Percentiles rank a stretch among this genome's conserved stretches.
These are phyloP conservation scores for Nerophis ophidion DNA, from an alignment of 2,113 vertebrate genomes.

Conservation along the genomic window DNA sequence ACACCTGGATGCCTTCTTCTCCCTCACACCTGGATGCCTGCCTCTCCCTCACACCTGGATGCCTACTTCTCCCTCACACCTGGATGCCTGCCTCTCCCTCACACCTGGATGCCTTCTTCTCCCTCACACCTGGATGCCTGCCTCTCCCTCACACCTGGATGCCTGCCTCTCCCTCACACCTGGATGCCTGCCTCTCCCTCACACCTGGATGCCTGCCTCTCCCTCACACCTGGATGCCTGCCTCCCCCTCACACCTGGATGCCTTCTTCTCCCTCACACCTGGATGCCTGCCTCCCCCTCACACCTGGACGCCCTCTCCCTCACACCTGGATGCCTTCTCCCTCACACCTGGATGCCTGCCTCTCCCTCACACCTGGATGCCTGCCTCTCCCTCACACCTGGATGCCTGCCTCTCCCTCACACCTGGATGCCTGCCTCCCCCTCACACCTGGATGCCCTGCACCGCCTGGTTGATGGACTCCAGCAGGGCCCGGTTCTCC, in stretches of 20 bases:
- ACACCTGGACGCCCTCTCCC: slow-evolving; percentile 92
- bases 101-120: slow-evolving; percentile 98
- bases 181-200: slow-evolving; percentile 90
- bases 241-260: slow-evolving; percentile 91
- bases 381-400: slow-evolving; percentile 91
- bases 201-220: slow-evolving; percentile 98
- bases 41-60: slow-evolving; percentile 91
- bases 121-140: slow-evolving; percentile 92
- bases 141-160: slow-evolving; percentile 91
- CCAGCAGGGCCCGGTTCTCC: slow-evolving; percentile 91
- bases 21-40: slow-evolving; percentile 92
- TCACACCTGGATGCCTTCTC: slow-evolving; percentile 96
- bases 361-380: slow-evolving; percentile 90
- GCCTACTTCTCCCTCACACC: slow-evolving; percentile 87
- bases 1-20: slow-evolving; percentile 98
- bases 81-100: slow-evolving; percentile 90
- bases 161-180: slow-evolving; percentile 87
- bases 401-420: slow-evolving; percentile 90
- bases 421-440: slow-evolving; percentile 95
- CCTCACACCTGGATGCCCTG: slow-evolving; percentile 94
- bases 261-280: slow-evolving; percentile 87
- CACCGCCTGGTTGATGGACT: slow-evolving; percentile 96
- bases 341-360: slow-evolving; percentile 94
- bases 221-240: slow-evolving; percentile 92
- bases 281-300: slow-evolving; percentile 90